Evolutionary conservation across 1,140 invertebrate genomes (phyloP).

Genomic region (Dinoponera quadriceps): DNA sequence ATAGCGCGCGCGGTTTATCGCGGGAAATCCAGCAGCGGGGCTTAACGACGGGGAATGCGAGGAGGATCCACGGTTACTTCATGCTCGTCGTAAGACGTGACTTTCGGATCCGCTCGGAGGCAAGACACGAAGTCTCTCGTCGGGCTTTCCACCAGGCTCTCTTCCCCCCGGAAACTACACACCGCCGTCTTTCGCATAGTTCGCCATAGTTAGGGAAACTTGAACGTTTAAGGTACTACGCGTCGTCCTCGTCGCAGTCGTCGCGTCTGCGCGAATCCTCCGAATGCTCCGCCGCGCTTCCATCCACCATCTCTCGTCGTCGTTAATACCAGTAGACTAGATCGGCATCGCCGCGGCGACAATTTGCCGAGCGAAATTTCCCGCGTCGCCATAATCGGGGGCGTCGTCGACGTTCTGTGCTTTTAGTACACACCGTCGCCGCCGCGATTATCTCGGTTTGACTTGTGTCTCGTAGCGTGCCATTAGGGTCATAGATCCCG

Average conservation of each 20-base stretch:
- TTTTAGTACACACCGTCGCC: background rate
- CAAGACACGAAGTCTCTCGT: slow-evolving; percentile 61
- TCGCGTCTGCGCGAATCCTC: slow-evolving; percentile 18
- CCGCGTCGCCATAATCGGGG: background rate
- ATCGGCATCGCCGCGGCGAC: slow-evolving; percentile 34
- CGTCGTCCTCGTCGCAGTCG: slow-evolving; percentile 53
- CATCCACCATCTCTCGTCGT: slow-evolving; percentile 48
- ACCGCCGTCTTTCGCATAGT: slow-evolving; percentile 71
- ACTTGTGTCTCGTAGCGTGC: slow-evolving; percentile 1
- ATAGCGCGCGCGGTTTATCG: slow-evolving; percentile 20
- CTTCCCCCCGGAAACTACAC: slow-evolving; percentile 58
- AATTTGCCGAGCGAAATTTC: slow-evolving; percentile 32
- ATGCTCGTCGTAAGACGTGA: slow-evolving; percentile 40
- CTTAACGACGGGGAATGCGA: slow-evolving; percentile 45
- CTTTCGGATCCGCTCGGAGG: slow-evolving; percentile 55
- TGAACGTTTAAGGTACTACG: slow-evolving; percentile 64
- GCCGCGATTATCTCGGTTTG: background rate
- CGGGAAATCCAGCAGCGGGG: slow-evolving; percentile 1
- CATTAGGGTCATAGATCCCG: slow-evolving; percentile 28
- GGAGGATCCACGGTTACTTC: background rate
- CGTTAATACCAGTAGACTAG: slow-evolving; percentile 44
- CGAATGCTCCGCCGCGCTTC: slow-evolving; percentile 55
- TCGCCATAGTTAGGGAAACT: slow-evolving; percentile 73
- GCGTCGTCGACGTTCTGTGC: too few relatives aligned
- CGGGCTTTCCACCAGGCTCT: background rate